A percentile compares a stretch with the other conserved stretches of the same genome.
These are phyloP conservation scores for Mesocentrotus franciscanus DNA, from an alignment of 53 echinoderm and acorn worm species.

Conservation along the genomic window DNA sequence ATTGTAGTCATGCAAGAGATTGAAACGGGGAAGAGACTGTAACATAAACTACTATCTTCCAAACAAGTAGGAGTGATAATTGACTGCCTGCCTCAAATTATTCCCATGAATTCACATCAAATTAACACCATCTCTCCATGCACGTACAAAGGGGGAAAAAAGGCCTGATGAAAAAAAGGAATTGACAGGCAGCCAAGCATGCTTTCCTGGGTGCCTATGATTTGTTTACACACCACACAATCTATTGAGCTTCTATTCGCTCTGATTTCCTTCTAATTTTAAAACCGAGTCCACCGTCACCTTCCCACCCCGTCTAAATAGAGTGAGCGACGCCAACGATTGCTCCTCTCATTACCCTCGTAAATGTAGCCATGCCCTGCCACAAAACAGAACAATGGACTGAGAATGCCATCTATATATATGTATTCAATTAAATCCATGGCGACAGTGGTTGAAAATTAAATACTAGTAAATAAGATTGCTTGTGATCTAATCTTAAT, in stretches of 20 bases:
- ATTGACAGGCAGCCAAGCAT: conserved; percentile 26
- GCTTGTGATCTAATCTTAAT: too few relatives aligned
- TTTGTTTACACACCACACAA: conserved; percentile 42
- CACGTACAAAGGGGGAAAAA: not conserved
- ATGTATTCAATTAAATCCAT: not conserved
- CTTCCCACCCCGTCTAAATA: conserved; percentile 26
- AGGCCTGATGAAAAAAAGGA: conserved; percentile 6
- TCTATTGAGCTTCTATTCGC: conserved; percentile 37
- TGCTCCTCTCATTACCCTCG: not conserved
- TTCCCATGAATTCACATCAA: conserved; percentile 49
- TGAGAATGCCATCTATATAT: too few relatives aligned
- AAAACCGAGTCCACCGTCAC: conserved; percentile 35
- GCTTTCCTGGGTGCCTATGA: conserved; percentile 26
- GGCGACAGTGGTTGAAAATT: too few relatives aligned
- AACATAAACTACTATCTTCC: not conserved
- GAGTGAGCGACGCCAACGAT: not conserved
- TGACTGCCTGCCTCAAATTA: conserved; percentile 37
- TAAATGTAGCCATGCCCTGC: not conserved
- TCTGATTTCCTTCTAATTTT: conserved; percentile 47
- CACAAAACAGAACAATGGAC: not conserved
- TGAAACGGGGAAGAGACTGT: not conserved
- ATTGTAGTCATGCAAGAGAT: not conserved
- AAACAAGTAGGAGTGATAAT: conserved; percentile 17
- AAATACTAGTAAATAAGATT: too few relatives aligned
- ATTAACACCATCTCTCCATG: conserved; percentile 33